Evolutionary conservation across 2,888 invertebrate genomes (phyloP).

Genomic region (Drosophila macrospina): DNA sequence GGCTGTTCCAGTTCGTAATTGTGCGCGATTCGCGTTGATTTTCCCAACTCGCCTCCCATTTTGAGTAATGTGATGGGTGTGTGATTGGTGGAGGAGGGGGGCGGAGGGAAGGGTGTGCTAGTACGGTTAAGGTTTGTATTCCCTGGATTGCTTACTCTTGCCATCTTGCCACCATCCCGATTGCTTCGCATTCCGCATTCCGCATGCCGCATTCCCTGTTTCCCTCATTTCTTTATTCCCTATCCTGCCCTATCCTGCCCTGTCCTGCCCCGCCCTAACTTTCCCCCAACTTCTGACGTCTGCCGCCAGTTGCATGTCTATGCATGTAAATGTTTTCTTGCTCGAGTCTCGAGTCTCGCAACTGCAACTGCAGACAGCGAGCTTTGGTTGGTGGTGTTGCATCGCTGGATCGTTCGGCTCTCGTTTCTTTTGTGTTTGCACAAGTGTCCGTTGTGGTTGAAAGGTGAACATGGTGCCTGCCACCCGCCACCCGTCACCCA

Average conservation of each 20-base stretch:
- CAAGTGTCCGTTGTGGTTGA: constrained; percentile 79
- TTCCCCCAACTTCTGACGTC: constrained; percentile 4
- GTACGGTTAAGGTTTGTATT: constrained; percentile 36
- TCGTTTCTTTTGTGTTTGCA: constrained; percentile 64
- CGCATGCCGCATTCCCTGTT: not conserved
- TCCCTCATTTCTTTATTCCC: not conserved
- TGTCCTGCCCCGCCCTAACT: too few species aligned
- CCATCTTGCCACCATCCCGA: constrained; percentile 17
- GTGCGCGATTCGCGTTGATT: constrained; percentile 60
- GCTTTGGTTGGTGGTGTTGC: constrained; percentile 13
- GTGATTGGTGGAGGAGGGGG: too few species aligned
- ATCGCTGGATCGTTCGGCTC: constrained; percentile 18
- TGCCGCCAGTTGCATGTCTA: constrained; percentile 60
- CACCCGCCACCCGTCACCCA: constrained; percentile 18
- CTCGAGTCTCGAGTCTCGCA: constrained; percentile 25
- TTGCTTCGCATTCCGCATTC: constrained; percentile 18
- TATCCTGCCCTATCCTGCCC: not conserved
- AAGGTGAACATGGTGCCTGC: constrained; percentile 67
- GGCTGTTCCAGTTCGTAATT: constrained; percentile 60
- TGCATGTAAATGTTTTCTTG: constrained; percentile 72
- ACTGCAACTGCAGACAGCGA: constrained; percentile 26
- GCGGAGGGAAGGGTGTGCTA: not conserved
- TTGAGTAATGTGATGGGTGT: constrained; percentile 50
- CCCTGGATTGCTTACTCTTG: constrained; percentile 26
- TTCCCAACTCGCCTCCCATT: constrained; percentile 29